These are phyloP conservation scores for Vanessa atalanta DNA, from an alignment of 1,140 invertebrate genomes.

Conservation along the genomic window DNA sequence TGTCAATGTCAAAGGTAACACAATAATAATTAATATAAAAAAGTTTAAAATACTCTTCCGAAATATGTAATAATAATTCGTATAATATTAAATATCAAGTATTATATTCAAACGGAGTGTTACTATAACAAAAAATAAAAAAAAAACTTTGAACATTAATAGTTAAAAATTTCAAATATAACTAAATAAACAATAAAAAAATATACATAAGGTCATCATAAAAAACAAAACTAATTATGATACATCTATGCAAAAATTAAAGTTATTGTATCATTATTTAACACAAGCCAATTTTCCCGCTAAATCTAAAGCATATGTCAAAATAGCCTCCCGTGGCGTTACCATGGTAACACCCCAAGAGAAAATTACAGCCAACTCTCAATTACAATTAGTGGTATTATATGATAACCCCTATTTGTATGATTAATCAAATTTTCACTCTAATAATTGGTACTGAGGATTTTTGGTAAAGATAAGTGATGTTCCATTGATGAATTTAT, in stretches of 20 bases:
- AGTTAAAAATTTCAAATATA: no score
- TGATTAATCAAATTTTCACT: slow-evolving; percentile 40
- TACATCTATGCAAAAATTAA: not conserved
- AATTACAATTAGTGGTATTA: slow-evolving; percentile 63
- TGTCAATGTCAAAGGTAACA: no score
- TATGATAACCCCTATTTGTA: slow-evolving; percentile 47
- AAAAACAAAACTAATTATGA: not conserved
- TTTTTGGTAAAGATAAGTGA: not conserved
- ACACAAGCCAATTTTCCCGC: slow-evolving; percentile 8
- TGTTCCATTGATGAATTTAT: not conserved
- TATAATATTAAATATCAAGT: no score
- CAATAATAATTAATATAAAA: no score
- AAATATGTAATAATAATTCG: no score
- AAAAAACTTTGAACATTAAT: not conserved
- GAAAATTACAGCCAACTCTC: slow-evolving; percentile 43
- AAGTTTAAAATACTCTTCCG: no score
- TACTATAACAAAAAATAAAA: not conserved
- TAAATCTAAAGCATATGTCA: slow-evolving; percentile 38
- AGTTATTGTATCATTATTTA: not conserved
- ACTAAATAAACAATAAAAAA: not conserved
- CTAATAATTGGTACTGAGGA: not conserved
- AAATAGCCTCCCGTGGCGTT: slow-evolving; percentile 34
- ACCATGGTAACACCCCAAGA: slow-evolving; percentile 48
- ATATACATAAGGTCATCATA: not conserved
- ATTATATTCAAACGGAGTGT: no score